Evolutionary conservation across 1,140 invertebrate genomes (phyloP), one percentile per base, ranked within the genome.

Genomic region (Habropoda laboriosa): DNA sequence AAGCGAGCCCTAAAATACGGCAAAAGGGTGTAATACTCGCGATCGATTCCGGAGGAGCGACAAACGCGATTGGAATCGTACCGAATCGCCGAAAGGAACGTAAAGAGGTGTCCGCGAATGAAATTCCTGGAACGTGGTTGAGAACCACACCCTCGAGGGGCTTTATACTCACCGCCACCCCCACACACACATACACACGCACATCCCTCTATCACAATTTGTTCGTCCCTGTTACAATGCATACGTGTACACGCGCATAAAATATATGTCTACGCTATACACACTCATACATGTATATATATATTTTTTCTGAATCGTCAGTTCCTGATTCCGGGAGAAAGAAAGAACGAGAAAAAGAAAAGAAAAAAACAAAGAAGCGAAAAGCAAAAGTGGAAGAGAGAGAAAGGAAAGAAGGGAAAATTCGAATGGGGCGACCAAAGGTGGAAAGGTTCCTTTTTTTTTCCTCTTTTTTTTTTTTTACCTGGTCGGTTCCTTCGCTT

Each of bases 251-350:
- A 21, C 18, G 27, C 32, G 63, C n/a, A 47, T 66, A 66, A 66
- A 66, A 45, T 66, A 47, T 32, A 84, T 67, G 60, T 66, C 58
- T 76, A 76, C 32, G 57, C 45, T n/a, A n/a, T n/a, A n/a, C n/a
- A n/a, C n/a, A n/a, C n/a, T n/a, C n/a, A 64, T 60, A 73, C 40
- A 13, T 18, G 40, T 18, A 66, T 66, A 35, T 55, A 57, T 86
- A 80, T 86, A 83, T 80, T 82, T 77, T 80, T 18, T 58, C 81
- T 70, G 53, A 64, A 81, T 78, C 47, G 80, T 53, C 71, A 75
- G 75, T 80, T 79, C 67, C 76, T 73, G 60, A 55, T 32, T 24
- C 55, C 30, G 21, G 57, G 53, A 24, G 21, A 27, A 30, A n/a
- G n/a, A n/a, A n/a, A n/a, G n/a, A n/a, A n/a, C n/a, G n/a, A n/a